phyloP scores from a whole-genome alignment of 2,797 vertebrate species.

The Todus mexicanus region DNA sequence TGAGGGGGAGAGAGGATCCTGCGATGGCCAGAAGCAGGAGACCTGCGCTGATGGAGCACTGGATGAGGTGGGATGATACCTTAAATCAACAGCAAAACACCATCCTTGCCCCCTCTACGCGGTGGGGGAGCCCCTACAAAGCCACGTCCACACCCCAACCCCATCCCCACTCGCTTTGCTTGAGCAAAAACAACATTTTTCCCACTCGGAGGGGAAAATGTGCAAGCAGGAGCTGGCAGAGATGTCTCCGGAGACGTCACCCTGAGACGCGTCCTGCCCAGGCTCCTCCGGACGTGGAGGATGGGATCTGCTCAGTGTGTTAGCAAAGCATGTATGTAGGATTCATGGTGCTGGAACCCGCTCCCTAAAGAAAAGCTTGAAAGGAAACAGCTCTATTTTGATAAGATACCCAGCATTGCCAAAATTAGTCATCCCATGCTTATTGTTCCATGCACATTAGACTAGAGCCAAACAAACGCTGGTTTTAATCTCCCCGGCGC shows the following conservation, averaged over 20 bases:
- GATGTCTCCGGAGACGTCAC: too few species aligned
- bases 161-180: accelerated
- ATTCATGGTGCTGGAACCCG: neutral
- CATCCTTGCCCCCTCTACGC: accelerated
- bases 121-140: neutral
- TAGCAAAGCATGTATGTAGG: neutral
- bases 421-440: constrained; percentile 2
- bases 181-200: too few species aligned
- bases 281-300: neutral
- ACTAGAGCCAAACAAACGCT: neutral
- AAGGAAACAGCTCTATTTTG: neutral
- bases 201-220: accelerated
- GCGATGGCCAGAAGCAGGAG: accelerated
- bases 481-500: neutral
- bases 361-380: neutral
- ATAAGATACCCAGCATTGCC: neutral
- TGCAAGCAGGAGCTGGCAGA: neutral
- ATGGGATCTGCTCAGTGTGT: neutral
- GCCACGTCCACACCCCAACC: neutral
- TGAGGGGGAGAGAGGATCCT: too few species aligned
- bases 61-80: neutral
- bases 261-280: neutral
- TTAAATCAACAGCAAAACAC: neutral
- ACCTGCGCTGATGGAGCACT: too few species aligned
- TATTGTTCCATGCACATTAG: neutral